Percentiles rank a stretch among this genome's conserved stretches.
Evolutionary conservation across 1,140 invertebrate genomes (phyloP).

Genomic region (Caenorhabditis remanei): DNA sequence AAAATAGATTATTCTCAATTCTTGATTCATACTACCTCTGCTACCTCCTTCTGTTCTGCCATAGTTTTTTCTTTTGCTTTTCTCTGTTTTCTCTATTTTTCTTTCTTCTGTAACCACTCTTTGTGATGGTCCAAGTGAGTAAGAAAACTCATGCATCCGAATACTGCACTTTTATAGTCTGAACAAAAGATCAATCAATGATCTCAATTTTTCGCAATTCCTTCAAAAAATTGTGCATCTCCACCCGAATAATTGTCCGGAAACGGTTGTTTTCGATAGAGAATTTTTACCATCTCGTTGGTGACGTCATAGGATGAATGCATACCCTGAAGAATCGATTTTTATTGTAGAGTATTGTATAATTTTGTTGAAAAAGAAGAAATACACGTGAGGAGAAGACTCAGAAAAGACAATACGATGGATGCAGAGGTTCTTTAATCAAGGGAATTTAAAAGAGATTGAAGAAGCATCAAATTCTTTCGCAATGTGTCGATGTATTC

Average conservation of each 20-base stretch:
- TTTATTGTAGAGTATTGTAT: not conserved
- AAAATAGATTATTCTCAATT: not conserved
- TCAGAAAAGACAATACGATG: too few relatives aligned
- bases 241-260: constrained; percentile 91
- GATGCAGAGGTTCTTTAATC: too few relatives aligned
- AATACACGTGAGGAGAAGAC: too few relatives aligned
- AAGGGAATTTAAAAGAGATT: too few relatives aligned
- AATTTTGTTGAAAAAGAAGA: too few relatives aligned
- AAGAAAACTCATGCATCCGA: constrained; percentile 84
- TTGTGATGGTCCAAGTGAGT: constrained; percentile 82
- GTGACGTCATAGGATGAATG: not conserved
- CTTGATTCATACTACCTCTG: not conserved
- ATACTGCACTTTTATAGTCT: constrained; percentile 83
- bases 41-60: constrained; percentile 11
- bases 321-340: constrained; percentile 1
- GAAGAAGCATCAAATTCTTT: too few relatives aligned
- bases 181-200: constrained; percentile 60
- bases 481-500: too few relatives aligned
- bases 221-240: constrained; percentile 84
- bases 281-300: constrained; percentile 84
- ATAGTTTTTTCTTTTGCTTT: constrained; percentile 3
- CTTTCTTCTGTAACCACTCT: constrained; percentile 46
- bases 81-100: constrained; percentile 1
- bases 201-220: constrained; percentile 86
- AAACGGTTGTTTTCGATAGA: constrained; percentile 88